Evolutionary conservation across 2,888 invertebrate species (phyloP).

Genomic region (Pterostichus niger): DNA sequence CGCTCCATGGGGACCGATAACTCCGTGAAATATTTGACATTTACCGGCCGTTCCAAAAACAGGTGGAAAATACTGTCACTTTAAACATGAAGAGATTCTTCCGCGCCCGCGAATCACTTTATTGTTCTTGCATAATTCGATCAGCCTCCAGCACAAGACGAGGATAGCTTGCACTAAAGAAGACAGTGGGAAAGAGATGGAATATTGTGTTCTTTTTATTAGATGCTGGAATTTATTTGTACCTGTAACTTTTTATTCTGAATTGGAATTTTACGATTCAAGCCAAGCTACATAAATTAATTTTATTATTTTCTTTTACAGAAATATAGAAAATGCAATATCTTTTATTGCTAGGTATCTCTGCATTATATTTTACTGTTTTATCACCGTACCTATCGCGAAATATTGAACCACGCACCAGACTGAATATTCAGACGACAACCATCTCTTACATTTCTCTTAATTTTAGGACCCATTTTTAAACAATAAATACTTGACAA

Average conservation of each 20-base stretch:
- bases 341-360: conserved; percentile 49
- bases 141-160: conserved; percentile 2
- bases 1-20: conserved; percentile 60
- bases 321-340: conserved; percentile 54
- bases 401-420: conserved; percentile 8
- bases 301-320: conserved; percentile 51
- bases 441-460: neutral
- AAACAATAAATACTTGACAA: too few relatives aligned
- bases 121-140: conserved; percentile 66
- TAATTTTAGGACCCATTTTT: too few relatives aligned
- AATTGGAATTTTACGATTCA: conserved; percentile 34
- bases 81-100: conserved; percentile 74
- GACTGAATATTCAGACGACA: conserved; percentile 7
- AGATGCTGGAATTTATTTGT: conserved; percentile 48
- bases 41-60: conserved; percentile 70
- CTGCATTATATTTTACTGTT: conserved; percentile 39
- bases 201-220: conserved; percentile 24
- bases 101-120: conserved; percentile 45
- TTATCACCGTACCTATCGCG: conserved; percentile 34
- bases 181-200: neutral
- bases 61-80: conserved; percentile 74
- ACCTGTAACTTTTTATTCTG: conserved; percentile 41
- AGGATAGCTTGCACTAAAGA: neutral
- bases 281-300: conserved; percentile 45
- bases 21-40: conserved; percentile 66